A percentile compares a stretch with the other conserved stretches of the same genome.
Evolutionary conservation across 64 coral and sea anemone genomes (phyloP).

Genomic region (Actinia equina): DNA sequence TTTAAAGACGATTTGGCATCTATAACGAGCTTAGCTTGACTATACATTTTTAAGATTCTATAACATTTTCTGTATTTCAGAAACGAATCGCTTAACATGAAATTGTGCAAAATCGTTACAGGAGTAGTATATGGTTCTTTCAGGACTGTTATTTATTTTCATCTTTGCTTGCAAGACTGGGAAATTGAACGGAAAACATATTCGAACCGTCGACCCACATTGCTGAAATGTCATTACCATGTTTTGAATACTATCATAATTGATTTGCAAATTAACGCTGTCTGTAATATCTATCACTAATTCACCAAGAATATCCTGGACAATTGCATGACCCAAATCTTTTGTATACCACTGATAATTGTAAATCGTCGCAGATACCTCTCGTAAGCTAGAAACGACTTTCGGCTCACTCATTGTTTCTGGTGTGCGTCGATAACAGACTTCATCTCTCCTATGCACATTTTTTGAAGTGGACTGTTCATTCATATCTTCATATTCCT

Average conservation of each 20-base stretch:
- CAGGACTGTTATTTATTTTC: background rate
- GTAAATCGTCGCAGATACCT: constrained; percentile 11
- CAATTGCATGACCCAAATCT: constrained; percentile 1
- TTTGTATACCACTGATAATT: constrained; percentile 38
- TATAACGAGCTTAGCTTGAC: background rate
- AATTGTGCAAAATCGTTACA: background rate
- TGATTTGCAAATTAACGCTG: background rate
- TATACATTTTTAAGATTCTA: background rate
- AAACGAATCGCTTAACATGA: background rate
- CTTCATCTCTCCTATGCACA: background rate
- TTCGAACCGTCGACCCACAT: background rate
- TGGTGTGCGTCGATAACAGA: background rate
- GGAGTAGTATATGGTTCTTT: background rate
- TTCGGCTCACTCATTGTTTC: background rate
- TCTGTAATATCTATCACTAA: background rate
- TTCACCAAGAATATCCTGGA: constrained; percentile 11
- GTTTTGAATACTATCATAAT: background rate
- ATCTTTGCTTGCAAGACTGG: background rate
- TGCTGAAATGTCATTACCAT: background rate
- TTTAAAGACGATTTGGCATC: background rate
- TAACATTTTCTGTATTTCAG: background rate
- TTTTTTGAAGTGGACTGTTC: background rate
- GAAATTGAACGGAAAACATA: constrained; percentile 7
- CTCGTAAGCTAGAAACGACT: background rate
- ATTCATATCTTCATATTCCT: background rate